Evolutionary conservation across 1,140 invertebrate species (phyloP), one percentile per base, ranked within the genome.

Genomic region (Drepana arcuata): DNA sequence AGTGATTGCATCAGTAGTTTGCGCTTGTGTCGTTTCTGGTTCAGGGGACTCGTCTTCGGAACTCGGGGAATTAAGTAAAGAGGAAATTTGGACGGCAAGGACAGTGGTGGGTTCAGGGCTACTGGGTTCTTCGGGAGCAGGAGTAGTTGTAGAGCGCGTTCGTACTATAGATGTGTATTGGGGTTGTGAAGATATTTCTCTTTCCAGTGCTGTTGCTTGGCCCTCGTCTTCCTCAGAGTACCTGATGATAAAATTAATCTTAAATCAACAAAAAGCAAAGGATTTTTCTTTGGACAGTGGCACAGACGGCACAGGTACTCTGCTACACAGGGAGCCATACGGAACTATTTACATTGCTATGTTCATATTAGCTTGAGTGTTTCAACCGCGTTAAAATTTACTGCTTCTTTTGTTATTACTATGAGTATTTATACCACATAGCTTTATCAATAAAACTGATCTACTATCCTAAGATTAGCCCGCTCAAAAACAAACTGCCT

Each of bases 61-160:
- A 38, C 41, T 73, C 1, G 72, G 68, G n/a, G 69, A 72, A 43
- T 83, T 83, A 14, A 83, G 54, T 18, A 84, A 51, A n/a, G 83
- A 83, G 7, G 83, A 81, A 63, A 84, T 82, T 66, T 83, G 83
- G 25, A 80, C 75, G 34, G 81, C 68, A 6, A 84, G 44, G 21
- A 83, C 49, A n/a, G 82, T 80, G 2, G 82, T 83, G 2, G 74
- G 75, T 32, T 81, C 80, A 10, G 74, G 72, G 21, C 31, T 75
- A 45, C 41, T 63, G 0, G 43, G 45, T 37, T 73, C 69, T 37
- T 70, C 69, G 1, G 28, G 69, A 27, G 59, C 28, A 11, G 41
- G 44, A n/a, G 61, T 61, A 9, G 73, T 73, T n/a, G 78, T 72
- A 10, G 72, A 71, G 14, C 68, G 62, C 31, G 64, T 47, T 37